A percentile compares a stretch with the other conserved stretches of the same genome.
phyloP scores from a whole-genome alignment of 2,888 invertebrate species.

The Prosapia bicincta region DNA sequence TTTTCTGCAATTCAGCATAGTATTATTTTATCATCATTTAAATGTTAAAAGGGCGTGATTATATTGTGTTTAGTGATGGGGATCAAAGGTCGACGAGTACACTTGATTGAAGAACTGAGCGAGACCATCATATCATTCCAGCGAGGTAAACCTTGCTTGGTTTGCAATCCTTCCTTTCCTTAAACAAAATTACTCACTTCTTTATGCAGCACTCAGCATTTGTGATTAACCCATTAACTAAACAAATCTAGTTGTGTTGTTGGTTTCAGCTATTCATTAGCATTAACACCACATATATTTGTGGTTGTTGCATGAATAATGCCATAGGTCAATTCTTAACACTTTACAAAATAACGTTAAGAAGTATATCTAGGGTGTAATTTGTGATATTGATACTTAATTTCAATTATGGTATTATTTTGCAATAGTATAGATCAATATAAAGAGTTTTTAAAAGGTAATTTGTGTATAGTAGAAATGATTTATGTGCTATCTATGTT shows the following conservation, averaged over 20 bases:
- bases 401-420: no score
- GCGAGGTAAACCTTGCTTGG: constrained; percentile 72
- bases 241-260: background rate
- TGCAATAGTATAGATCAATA: no score
- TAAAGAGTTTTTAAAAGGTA: no score
- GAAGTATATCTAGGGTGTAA: no score
- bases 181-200: background rate
- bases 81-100: constrained; percentile 96
- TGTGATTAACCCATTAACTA: constrained; percentile 1
- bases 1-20: background rate
- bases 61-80: constrained; percentile 85
- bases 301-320: background rate
- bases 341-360: background rate
- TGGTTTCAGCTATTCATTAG: background rate
- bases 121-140: constrained; percentile 99
- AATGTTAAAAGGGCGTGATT: constrained; percentile 7
- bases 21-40: background rate
- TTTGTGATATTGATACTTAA: no score
- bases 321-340: background rate
- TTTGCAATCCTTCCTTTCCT: background rate
- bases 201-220: background rate
- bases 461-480: no score
- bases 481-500: no score
- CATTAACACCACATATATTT: background rate
- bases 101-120: constrained; percentile 98